phyloP scores from a whole-genome alignment of 2,797 vertebrate genomes.

The Scarus forsteni region DNA sequence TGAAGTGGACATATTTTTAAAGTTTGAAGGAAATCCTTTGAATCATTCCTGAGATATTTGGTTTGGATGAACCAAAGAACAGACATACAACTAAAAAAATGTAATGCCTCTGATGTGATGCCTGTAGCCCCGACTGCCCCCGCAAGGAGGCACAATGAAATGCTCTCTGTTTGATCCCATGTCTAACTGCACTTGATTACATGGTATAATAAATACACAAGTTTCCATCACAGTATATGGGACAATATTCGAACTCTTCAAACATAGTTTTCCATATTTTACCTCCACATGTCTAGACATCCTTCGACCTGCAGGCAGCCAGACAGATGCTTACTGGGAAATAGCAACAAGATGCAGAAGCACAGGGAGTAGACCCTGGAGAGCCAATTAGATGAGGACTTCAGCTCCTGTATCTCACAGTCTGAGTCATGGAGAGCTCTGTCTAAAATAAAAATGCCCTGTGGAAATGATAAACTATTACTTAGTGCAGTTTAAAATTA shows the following conservation, averaged over 20 bases:
- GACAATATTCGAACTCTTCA: background rate
- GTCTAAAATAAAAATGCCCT: background rate
- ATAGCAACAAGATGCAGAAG: background rate
- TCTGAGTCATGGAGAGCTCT: background rate
- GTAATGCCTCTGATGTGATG: no score
- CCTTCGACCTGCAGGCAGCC: background rate
- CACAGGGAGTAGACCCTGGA: constrained; percentile 27
- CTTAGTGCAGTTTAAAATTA: background rate
- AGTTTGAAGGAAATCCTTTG: no score
- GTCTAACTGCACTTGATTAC: background rate
- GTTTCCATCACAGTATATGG: background rate
- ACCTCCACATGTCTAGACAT: background rate
- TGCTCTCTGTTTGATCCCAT: background rate
- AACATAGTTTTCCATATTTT: background rate
- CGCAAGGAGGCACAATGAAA: no score
- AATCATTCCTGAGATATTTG: no score
- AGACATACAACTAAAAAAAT: no score
- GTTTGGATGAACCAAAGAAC: no score
- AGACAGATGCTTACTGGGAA: constrained; percentile 11
- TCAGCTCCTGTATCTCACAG: constrained; percentile 3
- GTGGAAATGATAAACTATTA: background rate
- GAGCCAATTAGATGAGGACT: constrained; percentile 38
- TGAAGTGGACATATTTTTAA: no score
- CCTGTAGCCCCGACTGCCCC: no score
- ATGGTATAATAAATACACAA: background rate